A percentile compares a stretch with the other conserved stretches of the same genome.
These are phyloP conservation scores for Drosophila monieri DNA, from an alignment of 2,888 invertebrate species.

Conservation along the genomic window DNA sequence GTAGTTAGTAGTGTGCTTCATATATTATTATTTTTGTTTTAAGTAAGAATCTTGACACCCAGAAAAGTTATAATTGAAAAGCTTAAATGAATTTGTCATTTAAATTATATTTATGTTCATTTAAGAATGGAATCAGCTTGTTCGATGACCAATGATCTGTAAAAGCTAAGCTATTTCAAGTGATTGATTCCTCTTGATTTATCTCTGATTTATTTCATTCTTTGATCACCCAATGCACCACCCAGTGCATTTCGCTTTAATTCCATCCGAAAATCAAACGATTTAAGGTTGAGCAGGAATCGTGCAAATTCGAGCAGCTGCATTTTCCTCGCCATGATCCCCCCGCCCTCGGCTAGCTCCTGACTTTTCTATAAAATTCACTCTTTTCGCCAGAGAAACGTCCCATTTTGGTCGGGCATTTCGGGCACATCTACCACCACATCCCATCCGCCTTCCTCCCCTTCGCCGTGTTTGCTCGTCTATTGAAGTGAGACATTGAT, in stretches of 20 bases:
- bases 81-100: too few relatives aligned
- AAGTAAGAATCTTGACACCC: too few relatives aligned
- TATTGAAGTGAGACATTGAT: slow-evolving; percentile 78
- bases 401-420: slow-evolving; percentile 68
- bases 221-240: slow-evolving; percentile 17
- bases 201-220: slow-evolving; percentile 18
- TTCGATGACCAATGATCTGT: neutral
- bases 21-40: too few relatives aligned
- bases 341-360: slow-evolving; percentile 11
- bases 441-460: slow-evolving; percentile 33
- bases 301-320: slow-evolving; percentile 71
- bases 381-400: slow-evolving; percentile 68
- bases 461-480: slow-evolving; percentile 51
- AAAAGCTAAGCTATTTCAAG: neutral
- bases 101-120: too few relatives aligned
- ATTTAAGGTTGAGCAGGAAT: slow-evolving; percentile 28
- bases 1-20: too few relatives aligned
- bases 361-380: slow-evolving; percentile 63
- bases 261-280: slow-evolving; percentile 16
- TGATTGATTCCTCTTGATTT: slow-evolving; percentile 3
- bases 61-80: too few relatives aligned
- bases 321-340: slow-evolving; percentile 36
- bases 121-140: neutral
- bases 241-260: slow-evolving; percentile 10
- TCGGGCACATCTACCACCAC: slow-evolving; percentile 53